These are phyloP conservation scores for Etheostoma nigrum DNA, from an alignment of 2,797 vertebrate genomes.

Conservation along the genomic window DNA sequence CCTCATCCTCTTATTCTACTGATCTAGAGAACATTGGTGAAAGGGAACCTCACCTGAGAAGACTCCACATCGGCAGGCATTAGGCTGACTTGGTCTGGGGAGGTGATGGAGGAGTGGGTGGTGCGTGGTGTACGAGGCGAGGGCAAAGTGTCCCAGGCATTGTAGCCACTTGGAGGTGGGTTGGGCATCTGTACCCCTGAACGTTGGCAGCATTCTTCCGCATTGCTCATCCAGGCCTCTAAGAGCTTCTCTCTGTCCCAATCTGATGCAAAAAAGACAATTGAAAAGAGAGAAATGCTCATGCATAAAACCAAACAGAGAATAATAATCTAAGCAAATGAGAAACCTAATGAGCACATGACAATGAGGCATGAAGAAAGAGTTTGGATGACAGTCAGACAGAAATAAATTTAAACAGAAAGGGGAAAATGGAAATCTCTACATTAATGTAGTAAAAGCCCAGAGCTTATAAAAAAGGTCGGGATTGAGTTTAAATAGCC, in stretches of 20 bases:
- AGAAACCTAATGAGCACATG: not conserved
- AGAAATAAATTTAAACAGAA: not conserved
- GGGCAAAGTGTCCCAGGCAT: conserved; percentile 97
- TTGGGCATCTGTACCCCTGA: conserved; percentile 98
- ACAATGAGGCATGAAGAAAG: not conserved
- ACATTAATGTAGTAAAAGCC: not conserved
- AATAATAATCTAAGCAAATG: not conserved
- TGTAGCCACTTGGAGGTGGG: conserved; percentile 95
- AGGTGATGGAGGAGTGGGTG: conserved; percentile 93
- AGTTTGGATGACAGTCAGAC: not conserved
- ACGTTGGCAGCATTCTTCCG: conserved; percentile 96
- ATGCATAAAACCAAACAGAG: not conserved
- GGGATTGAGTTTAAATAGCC: not conserved
- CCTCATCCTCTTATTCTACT: not conserved
- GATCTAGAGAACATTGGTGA: not conserved
- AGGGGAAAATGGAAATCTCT: not conserved
- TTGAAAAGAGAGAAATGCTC: conserved; percentile 3
- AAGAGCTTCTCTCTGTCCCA: conserved; percentile 99
- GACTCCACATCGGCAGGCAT: conserved; percentile 91
- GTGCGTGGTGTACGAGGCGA: conserved; percentile 95
- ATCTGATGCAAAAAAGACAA: conserved; percentile 80
- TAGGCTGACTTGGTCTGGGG: conserved; percentile 95
- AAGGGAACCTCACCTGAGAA: conserved; percentile 86
- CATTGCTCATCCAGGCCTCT: conserved; percentile 98
- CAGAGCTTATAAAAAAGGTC: not conserved